Conservation (phyloP, 2,888 invertebrate genomes). For the Lasioglossum pauxillum region DNA sequence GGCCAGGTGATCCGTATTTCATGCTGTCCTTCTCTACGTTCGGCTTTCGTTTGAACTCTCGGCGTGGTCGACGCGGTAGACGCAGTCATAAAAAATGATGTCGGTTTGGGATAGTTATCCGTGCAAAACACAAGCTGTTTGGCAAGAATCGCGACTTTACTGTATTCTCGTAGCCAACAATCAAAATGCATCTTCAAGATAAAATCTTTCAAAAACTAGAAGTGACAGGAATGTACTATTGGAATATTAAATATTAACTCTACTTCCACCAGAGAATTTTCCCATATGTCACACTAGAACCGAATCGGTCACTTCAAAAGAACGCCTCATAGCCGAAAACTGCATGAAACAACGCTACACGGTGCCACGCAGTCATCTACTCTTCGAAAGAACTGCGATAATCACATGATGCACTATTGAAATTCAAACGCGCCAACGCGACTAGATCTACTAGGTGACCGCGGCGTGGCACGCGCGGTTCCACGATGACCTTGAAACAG, state of each 20-base stretch:
- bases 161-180: neutral
- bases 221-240: neutral
- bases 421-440: neutral
- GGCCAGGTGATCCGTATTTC: no score
- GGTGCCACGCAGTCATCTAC: constrained; percentile 23
- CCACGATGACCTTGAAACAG: neutral
- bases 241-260: neutral
- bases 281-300: neutral
- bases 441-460: neutral
- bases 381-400: neutral
- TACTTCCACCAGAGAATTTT: neutral
- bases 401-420: neutral
- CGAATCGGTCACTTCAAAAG: neutral
- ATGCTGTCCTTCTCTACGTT: no score
- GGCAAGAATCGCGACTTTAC: no score
- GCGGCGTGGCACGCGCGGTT: neutral
- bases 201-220: neutral
- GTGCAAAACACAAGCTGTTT: no score
- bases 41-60: no score
- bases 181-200: neutral
- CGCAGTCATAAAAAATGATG: no score
- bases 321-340: constrained; percentile 10
- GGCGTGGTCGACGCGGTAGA: no score
- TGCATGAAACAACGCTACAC: constrained; percentile 39
- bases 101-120: no score